Percentiles rank a stretch among this genome's conserved stretches.
Evolutionary conservation across 2,888 invertebrate genomes (phyloP).

Genomic region (Keiferia lycopersicella): DNA sequence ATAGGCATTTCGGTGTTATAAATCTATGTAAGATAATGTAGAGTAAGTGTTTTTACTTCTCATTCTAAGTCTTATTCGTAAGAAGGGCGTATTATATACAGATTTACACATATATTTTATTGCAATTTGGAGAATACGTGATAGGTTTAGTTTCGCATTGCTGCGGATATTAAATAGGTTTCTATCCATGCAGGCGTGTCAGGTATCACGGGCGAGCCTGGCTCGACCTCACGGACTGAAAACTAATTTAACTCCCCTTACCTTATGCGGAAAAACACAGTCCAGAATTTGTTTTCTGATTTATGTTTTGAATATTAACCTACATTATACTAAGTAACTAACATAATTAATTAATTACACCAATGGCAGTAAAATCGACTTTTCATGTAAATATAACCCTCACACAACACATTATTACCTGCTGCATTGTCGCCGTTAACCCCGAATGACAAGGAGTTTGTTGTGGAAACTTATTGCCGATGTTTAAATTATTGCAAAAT

Average conservation of each 20-base stretch:
- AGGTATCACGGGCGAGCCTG: neutral
- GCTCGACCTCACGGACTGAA: neutral
- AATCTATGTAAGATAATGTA: neutral
- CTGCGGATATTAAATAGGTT: conserved; percentile 32
- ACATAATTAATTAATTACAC: no score
- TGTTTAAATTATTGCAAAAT: neutral
- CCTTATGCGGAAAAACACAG: conserved; percentile 32
- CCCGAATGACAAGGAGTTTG: no score
- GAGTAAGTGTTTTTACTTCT: conserved; percentile 2
- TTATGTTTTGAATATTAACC: neutral
- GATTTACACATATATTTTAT: neutral
- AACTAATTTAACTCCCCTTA: conserved; percentile 8
- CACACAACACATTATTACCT: no score
- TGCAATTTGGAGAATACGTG: conserved; percentile 34
- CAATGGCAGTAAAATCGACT: neutral
- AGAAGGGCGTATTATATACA: neutral
- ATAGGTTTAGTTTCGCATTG: conserved; percentile 38
- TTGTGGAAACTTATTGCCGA: neutral
- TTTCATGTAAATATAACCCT: neutral
- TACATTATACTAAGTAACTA: neutral
- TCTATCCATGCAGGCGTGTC: neutral
- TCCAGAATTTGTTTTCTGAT: conserved; percentile 46
- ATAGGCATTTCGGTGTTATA: neutral
- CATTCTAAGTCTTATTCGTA: neutral
- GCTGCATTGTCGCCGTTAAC: no score